phyloP scores from a whole-genome alignment of 2,797 vertebrate species.

The Rhinophrynus dorsalis region DNA sequence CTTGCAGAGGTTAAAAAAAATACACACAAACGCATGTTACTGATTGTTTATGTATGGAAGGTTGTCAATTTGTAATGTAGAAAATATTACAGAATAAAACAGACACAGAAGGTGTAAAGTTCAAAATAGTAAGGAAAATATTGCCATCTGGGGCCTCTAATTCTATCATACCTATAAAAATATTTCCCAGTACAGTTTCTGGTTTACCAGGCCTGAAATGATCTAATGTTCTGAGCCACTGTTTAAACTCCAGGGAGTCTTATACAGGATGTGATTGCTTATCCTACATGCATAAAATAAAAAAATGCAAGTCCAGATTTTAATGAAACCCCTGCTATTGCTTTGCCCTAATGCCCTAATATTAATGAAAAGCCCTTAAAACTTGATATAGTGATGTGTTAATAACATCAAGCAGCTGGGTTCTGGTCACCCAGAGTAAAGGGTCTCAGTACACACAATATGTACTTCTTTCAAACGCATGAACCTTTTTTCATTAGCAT shows the following conservation, averaged over 20 bases:
- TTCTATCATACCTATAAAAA: slow-evolving; percentile 39
- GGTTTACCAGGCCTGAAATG: slow-evolving; percentile 31
- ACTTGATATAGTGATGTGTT: slow-evolving; percentile 47
- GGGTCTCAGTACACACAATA: slow-evolving; percentile 45
- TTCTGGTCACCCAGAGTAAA: slow-evolving; percentile 43
- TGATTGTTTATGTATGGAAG: neutral
- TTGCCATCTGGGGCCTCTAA: slow-evolving; percentile 6
- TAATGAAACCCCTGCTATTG: slow-evolving; percentile 51
- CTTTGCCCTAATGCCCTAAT: slow-evolving; percentile 16
- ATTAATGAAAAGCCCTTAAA: slow-evolving; percentile 49
- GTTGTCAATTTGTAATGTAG: slow-evolving; percentile 26
- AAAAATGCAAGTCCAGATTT: slow-evolving; percentile 46
- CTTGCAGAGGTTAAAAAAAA: slow-evolving; percentile 24
- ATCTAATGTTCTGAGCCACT: slow-evolving; percentile 20
- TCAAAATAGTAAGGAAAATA: slow-evolving; percentile 40
- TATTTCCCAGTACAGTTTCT: slow-evolving; percentile 44
- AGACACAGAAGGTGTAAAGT: slow-evolving; percentile 40
- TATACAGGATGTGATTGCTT: slow-evolving; percentile 44
- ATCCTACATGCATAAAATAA: slow-evolving; percentile 39
- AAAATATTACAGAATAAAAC: slow-evolving; percentile 2
- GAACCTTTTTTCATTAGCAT: slow-evolving; percentile 59
- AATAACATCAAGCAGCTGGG: slow-evolving; percentile 45
- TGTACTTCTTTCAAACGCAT: slow-evolving; percentile 27
- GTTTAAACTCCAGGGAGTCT: slow-evolving; percentile 4
- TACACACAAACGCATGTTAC: slow-evolving; percentile 3